phyloP scores from a whole-genome alignment of 2,888 invertebrate species.

The Campoplex nolae region DNA sequence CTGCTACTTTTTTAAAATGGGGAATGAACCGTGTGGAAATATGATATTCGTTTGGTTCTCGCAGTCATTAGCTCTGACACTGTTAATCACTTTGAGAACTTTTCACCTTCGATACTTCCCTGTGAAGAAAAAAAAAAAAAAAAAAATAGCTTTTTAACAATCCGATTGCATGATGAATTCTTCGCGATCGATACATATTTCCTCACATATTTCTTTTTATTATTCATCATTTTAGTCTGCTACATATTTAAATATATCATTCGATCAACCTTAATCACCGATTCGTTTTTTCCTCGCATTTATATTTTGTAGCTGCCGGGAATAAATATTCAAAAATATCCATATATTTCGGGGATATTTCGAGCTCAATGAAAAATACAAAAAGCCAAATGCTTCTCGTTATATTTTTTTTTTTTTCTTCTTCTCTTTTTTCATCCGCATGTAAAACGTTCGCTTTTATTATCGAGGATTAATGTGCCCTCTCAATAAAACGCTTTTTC shows the following conservation, averaged over 20 bases:
- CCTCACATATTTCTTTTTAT: neutral
- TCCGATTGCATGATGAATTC: neutral
- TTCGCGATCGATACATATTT: neutral
- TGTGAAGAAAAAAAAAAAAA: neutral
- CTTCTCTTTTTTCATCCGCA: neutral
- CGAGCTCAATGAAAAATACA: neutral
- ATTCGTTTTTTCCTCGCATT: neutral
- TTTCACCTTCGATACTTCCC: neutral
- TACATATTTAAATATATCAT: neutral
- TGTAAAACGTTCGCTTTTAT: neutral
- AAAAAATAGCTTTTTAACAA: constrained; percentile 1
- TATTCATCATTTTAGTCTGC: neutral
- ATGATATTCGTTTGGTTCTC: neutral
- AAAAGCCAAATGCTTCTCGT: neutral
- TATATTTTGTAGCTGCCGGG: neutral
- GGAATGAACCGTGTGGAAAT: neutral
- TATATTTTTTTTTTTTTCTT: too few relatives aligned
- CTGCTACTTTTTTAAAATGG: neutral
- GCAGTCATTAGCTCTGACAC: neutral
- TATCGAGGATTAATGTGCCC: neutral
- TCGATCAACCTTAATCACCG: neutral
- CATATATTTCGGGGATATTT: neutral
- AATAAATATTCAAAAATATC: neutral
- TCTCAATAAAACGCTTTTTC: neutral
- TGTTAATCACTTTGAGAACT: neutral